These are phyloP conservation scores for Tretioscincus oriximinensis DNA, from an alignment of 2,113 vertebrate species.

Conservation along the genomic window DNA sequence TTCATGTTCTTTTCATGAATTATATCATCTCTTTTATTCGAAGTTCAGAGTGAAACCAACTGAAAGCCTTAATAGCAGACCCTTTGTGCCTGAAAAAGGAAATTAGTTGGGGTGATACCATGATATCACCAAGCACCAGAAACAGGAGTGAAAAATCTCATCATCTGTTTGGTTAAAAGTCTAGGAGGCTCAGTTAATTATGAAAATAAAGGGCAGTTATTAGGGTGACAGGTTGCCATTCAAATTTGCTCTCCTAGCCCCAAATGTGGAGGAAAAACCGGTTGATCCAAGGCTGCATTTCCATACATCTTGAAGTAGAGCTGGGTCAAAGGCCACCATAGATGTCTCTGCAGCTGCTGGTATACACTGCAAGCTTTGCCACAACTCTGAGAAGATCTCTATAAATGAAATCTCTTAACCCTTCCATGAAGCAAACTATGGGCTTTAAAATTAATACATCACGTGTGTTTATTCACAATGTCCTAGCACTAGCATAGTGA, in stretches of 20 bases:
- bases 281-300: neutral
- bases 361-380: too few species aligned
- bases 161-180: neutral
- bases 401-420: too few species aligned
- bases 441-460: too few species aligned
- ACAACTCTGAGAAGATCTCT: too few species aligned
- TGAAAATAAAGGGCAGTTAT: neutral
- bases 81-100: neutral
- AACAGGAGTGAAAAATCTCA: neutral
- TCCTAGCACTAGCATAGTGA: too few species aligned
- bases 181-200: neutral
- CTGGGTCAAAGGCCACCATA: too few species aligned
- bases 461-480: too few species aligned
- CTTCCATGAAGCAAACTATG: too few species aligned
- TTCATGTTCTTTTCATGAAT: slow-evolving; percentile 30
- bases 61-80: neutral
- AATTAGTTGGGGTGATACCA: too few species aligned
- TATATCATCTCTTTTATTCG: slow-evolving; percentile 23
- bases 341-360: too few species aligned
- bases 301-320: too few species aligned
- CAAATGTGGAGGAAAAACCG: neutral
- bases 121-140: too few species aligned
- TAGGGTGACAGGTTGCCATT: neutral
- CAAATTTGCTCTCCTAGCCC: neutral
- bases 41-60: neutral